These are phyloP conservation scores for Luperina testacea DNA, from an alignment of 2,888 invertebrate genomes.

Conservation along the genomic window DNA sequence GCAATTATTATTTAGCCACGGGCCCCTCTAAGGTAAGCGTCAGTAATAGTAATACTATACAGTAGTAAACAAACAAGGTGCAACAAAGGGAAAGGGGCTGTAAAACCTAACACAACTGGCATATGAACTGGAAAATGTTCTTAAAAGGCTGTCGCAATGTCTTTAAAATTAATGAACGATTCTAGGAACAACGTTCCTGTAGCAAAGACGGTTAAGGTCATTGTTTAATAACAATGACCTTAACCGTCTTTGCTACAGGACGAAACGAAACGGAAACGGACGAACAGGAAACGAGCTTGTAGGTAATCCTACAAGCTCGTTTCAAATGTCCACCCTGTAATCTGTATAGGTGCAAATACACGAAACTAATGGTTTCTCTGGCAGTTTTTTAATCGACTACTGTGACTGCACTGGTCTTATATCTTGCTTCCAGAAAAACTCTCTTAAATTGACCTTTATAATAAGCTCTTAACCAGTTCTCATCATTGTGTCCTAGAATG, in stretches of 20 bases:
- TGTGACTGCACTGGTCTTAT: neutral
- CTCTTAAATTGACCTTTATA: neutral
- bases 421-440: too few species aligned
- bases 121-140: slow-evolving; percentile 3
- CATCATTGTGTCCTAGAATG: neutral
- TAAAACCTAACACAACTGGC: neutral
- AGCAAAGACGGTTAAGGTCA: neutral
- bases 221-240: too few species aligned
- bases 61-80: neutral
- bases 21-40: neutral
- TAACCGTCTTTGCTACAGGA: too few species aligned
- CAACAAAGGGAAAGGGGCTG: neutral
- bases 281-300: too few species aligned
- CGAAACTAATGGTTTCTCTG: neutral
- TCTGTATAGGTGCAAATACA: neutral
- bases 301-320: neutral
- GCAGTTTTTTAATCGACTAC: neutral
- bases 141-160: slow-evolving; percentile 3
- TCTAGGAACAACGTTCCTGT: neutral
- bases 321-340: slow-evolving; percentile 6
- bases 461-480: neutral
- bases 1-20: too few species aligned
- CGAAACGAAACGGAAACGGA: too few species aligned
- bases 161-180: slow-evolving; percentile 13
- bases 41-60: neutral